Base-by-base conservation (phyloP, 1,140 invertebrate genomes). In the Steinernema khuongi region DNA sequence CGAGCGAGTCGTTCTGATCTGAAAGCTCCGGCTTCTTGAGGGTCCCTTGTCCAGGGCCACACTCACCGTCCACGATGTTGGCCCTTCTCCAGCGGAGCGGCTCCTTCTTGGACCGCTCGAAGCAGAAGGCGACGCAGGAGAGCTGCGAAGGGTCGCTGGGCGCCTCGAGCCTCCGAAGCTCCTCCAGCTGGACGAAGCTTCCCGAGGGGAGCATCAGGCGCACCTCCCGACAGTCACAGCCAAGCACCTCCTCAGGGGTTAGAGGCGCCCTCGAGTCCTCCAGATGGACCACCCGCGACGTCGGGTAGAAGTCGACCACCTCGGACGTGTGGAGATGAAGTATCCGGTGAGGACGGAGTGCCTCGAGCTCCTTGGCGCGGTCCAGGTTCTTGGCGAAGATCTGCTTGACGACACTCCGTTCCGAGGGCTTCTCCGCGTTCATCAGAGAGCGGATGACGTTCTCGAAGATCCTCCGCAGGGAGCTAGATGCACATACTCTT, bases 91-190 rank as follows among this genome's bases (percentile, higher is more conserved):
- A 60, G 2, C 26, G 14, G 11, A 60, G 11, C 14, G 22, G 50
- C 22, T 14, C 2, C 19, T 60, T 22, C 7, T 14, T n/a, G 26
- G 14, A 7, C 11, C 7, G 7, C 7, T 60, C 50, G 19, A 17
- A 60, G 50, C 50, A 60, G 50, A 60, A 60, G 4, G 50, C 50
- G 4, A 60, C 19, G 50, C 50, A 60, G 50, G 50, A 60, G 19
- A 60, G 14, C 19, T 14, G 14, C 4, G 50, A 14, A 14, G 50
- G 22, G 50, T 60, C 50, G 19, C 50, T 17, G 11, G 50, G 50
- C 4, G 50, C 11, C 19, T 60, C 22, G 11, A 22, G 4, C 14
- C 19, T 14, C 14, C 26, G 14, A 14, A 60, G 50, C 26, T 60
- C 50, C 50, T 60, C 50, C 50, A 60, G 19, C 22, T 60, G 14